A percentile compares a stretch with the other conserved stretches of the same genome.
These are phyloP conservation scores for Xiphophorus couchianus DNA, from an alignment of 2,113 vertebrate species.

Conservation along the genomic window DNA sequence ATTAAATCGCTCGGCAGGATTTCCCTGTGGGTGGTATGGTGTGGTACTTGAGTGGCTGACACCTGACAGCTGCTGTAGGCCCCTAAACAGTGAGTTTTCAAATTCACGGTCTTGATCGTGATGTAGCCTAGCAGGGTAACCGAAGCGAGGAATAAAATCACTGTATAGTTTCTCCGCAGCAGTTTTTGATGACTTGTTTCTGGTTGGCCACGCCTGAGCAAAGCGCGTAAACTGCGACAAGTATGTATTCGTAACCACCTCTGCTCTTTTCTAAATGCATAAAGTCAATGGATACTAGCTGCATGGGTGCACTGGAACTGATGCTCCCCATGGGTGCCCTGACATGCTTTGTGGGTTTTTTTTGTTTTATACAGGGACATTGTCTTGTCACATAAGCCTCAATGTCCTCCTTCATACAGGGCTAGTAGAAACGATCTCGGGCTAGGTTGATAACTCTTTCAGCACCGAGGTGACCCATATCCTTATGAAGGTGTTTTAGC, in stretches of 20 bases:
- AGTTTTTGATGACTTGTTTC: neutral
- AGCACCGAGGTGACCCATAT: neutral
- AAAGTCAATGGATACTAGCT: neutral
- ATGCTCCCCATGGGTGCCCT: neutral
- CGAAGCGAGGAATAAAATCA: neutral
- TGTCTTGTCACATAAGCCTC: neutral
- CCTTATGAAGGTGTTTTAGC: neutral
- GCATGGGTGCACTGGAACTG: neutral
- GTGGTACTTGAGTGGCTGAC: neutral
- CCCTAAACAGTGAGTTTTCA: too few species aligned
- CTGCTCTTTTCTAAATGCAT: neutral
- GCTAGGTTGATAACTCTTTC: neutral
- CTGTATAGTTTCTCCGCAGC: neutral
- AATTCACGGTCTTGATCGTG: too few species aligned
- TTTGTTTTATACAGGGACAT: slow-evolving; percentile 2
- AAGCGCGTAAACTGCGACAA: neutral
- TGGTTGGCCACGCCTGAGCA: neutral
- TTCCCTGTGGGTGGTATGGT: neutral
- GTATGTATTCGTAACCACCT: neutral
- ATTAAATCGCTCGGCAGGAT: neutral
- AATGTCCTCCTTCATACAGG: neutral
- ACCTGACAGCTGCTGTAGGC: neutral
- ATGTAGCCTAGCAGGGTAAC: neutral
- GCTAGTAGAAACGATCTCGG: neutral
- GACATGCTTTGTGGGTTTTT: neutral